Base-by-base conservation (phyloP, 2,113 vertebrate genomes). In the Nannospalax galili region DNA sequence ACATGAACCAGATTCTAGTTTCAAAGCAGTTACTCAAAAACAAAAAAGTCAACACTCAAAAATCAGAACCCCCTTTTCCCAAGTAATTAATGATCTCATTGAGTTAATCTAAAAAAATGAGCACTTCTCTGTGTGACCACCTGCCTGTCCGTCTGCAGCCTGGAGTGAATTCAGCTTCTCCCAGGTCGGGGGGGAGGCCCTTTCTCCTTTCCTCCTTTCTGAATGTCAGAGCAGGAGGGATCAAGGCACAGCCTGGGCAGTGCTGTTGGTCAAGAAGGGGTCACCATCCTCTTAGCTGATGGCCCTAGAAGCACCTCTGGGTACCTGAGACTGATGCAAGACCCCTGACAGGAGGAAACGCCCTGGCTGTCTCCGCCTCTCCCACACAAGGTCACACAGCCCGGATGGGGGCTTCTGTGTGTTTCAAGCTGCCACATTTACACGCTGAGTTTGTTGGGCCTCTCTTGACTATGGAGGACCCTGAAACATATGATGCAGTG, bases 11-110 rank as follows among this genome's bases (percentile, higher is more conserved):
- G 74, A 91, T 87, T 96, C 60, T 93, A 84, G 81, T 90, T 88
- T 94, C 72, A 92, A 96, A 48, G 22, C 79, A 80, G 62, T 91
- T 82, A 80, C 24, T 96, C 62, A 40, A 80, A 82, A 95, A 95
- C 6, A 67, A 65, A 84, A 87, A 92, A 72, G 52, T n/a, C 40
- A 91, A 17, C 90, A 86, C 35, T 69, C 22, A 45, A 84, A 75
- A 72, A 73, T 67, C 42, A 93, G 32, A 67, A 75, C 42, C 40
- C 35, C 37, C 3, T 70, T 35, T 58, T 35, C 24, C 70, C 17
- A 78, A 60, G 28, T 90, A 40, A 75, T 77, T 42, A 84, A 32
- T 10, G 16, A 91, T 58, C 69, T 60, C 92, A 56, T 77, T 88
- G 42, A 77, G 62, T 60, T 19, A 70, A 84, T 37, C 48, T 82